A percentile compares a stretch with the other conserved stretches of the same genome.
Conservation (phyloP, 2,888 invertebrate species). For the Chloroclysta siterata region DNA sequence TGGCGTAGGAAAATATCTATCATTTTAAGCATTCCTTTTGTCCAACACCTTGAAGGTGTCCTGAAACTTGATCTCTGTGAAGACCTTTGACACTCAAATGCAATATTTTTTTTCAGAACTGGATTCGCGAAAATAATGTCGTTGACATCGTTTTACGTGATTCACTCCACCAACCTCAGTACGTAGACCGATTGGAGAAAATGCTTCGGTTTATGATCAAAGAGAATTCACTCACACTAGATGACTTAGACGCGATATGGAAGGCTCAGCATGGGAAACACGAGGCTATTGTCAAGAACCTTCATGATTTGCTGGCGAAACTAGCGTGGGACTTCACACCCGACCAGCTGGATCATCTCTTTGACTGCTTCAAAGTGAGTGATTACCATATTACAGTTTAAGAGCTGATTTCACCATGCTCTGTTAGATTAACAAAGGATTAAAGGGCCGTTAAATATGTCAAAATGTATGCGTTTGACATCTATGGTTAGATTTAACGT, state of each 20-base stretch:
- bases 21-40: too few relatives aligned
- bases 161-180: constrained; percentile 98
- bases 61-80: background rate
- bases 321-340: constrained; percentile 99
- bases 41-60: too few relatives aligned
- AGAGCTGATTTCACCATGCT: too few relatives aligned
- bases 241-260: constrained; percentile 98
- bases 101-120: constrained; percentile 85
- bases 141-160: constrained; percentile 97
- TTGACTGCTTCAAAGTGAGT: constrained; percentile 96
- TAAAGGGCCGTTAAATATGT: too few relatives aligned
- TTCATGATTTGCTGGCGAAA: constrained; percentile 97
- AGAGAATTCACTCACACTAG: constrained; percentile 93
- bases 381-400: background rate
- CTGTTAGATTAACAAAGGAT: too few relatives aligned
- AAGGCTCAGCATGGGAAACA: constrained; percentile 98
- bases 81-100: background rate
- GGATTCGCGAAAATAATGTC: constrained; percentile 98
- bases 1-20: too few relatives aligned
- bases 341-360: constrained; percentile 97
- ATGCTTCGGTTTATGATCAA: constrained; percentile 98
- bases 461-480: too few relatives aligned
- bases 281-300: constrained; percentile 98
- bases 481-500: too few relatives aligned
- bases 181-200: constrained; percentile 98